These are phyloP conservation scores for Tetanocera ferruginea DNA, from an alignment of 2,888 invertebrate species.

Conservation along the genomic window DNA sequence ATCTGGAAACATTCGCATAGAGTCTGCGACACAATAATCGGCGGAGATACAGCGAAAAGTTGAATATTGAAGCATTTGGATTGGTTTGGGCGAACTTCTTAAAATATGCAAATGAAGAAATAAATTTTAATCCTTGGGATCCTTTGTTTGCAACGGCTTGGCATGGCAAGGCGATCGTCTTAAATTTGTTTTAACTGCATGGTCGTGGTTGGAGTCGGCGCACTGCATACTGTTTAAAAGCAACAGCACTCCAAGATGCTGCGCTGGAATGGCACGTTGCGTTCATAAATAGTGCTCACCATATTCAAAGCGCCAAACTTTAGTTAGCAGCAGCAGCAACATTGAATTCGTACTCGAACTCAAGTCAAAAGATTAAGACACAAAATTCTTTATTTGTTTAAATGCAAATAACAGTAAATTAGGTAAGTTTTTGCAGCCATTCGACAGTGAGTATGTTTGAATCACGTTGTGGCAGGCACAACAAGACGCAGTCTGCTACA, in stretches of 20 bases:
- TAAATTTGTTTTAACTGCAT: not conserved
- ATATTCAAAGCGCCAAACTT: conserved; percentile 57
- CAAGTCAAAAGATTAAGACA: conserved; percentile 68
- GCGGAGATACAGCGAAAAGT: too few species aligned
- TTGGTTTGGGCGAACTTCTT: conserved; percentile 60
- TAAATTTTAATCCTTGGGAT: conserved; percentile 64
- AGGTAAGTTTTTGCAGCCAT: conserved; percentile 62
- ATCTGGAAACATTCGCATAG: not conserved
- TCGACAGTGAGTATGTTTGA: too few species aligned
- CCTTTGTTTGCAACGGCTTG: not conserved
- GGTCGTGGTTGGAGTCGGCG: not conserved
- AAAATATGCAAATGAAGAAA: conserved; percentile 71
- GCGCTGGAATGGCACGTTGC: conserved; percentile 52
- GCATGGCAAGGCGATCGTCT: not conserved
- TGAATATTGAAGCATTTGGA: conserved; percentile 51
- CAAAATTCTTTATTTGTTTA: conserved; percentile 70
- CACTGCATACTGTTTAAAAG: not conserved
- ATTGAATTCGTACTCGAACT: conserved; percentile 46
- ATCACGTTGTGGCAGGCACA: not conserved
- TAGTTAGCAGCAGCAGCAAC: conserved; percentile 16
- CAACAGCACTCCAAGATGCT: not conserved
- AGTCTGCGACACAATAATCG: too few species aligned
- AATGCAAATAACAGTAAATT: conserved; percentile 70
- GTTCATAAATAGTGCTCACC: conserved; percentile 61
- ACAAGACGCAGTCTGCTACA: conserved; percentile 1